Conservation (phyloP, 1,140 invertebrate species). For the Melitaea cinxia region DNA sequence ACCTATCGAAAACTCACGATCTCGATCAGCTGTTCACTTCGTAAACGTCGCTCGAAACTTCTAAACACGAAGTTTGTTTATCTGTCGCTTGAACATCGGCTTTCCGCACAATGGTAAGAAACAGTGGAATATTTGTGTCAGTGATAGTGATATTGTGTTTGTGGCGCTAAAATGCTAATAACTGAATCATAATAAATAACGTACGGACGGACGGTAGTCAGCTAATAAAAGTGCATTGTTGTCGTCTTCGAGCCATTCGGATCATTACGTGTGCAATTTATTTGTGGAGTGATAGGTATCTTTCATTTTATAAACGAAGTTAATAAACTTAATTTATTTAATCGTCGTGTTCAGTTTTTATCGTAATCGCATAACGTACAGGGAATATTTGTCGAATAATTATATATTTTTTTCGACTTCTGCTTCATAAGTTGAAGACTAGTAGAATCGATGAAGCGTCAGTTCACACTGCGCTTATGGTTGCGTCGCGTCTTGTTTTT, state of each 20-base stretch:
- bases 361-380: neutral
- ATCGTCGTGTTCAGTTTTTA: neutral
- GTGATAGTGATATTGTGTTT: slow-evolving; percentile 50
- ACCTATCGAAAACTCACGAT: slow-evolving; percentile 46
- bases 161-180: slow-evolving; percentile 25
- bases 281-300: slow-evolving; percentile 1
- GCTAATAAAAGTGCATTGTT: slow-evolving; percentile 15
- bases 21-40: slow-evolving; percentile 69
- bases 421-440: slow-evolving; percentile 12
- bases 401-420: too few species aligned
- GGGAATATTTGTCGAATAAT: neutral
- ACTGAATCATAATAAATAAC: slow-evolving; percentile 18
- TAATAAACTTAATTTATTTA: slow-evolving; percentile 9
- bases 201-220: slow-evolving; percentile 18
- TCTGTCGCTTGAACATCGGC: slow-evolving; percentile 23
- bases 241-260: slow-evolving; percentile 1
- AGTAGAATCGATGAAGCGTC: slow-evolving; percentile 15
- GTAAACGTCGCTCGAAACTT: slow-evolving; percentile 26
- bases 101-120: slow-evolving; percentile 71
- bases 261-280: slow-evolving; percentile 3
- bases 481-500: slow-evolving; percentile 55
- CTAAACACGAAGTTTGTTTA: slow-evolving; percentile 35
- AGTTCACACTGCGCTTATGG: slow-evolving; percentile 18
- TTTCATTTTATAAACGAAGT: slow-evolving; percentile 1
- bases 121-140: slow-evolving; percentile 57